phyloP scores from a whole-genome alignment of 2,113 vertebrate species.

The Entelurus aequoreus region DNA sequence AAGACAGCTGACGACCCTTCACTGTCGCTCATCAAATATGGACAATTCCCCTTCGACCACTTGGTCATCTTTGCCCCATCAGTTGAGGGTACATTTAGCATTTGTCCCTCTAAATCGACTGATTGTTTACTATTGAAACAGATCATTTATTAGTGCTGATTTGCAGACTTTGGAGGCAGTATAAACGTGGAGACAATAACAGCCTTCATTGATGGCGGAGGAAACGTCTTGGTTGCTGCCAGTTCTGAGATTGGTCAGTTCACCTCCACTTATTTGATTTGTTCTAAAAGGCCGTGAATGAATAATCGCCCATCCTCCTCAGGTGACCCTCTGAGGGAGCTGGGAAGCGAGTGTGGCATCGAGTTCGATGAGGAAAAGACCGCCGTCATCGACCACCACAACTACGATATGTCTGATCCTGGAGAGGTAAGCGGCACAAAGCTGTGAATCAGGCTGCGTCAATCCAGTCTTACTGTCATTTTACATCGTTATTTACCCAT shows the following conservation, averaged over 20 bases:
- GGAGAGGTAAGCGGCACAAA: conserved; percentile 81
- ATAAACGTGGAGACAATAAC: conserved; percentile 96
- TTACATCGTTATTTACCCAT: neutral
- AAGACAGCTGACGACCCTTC: conserved; percentile 89
- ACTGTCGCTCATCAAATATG: conserved; percentile 93
- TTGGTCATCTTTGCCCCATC: conserved; percentile 92
- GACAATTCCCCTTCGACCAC: conserved; percentile 93
- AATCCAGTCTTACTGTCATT: neutral
- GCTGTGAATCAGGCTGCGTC: neutral
- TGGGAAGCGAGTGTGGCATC: conserved; percentile 95
- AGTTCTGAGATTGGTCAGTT: conserved; percentile 89
- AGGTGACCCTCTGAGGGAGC: conserved; percentile 94
- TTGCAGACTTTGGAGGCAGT: conserved; percentile 94
- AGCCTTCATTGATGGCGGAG: conserved; percentile 90
- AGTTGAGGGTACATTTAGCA: conserved; percentile 81
- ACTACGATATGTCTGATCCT: conserved; percentile 87
- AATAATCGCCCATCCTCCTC: neutral
- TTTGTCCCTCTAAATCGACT: neutral
- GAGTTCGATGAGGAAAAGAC: conserved; percentile 99
- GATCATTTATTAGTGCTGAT: neutral
- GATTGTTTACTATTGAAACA: neutral
- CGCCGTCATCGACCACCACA: conserved; percentile 93
- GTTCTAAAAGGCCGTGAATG: neutral
- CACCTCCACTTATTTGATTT: neutral
- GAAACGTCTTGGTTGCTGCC: conserved; percentile 89